phyloP scores from a whole-genome alignment of 2,797 vertebrate species.

The Pipistrellus kuhlii region DNA sequence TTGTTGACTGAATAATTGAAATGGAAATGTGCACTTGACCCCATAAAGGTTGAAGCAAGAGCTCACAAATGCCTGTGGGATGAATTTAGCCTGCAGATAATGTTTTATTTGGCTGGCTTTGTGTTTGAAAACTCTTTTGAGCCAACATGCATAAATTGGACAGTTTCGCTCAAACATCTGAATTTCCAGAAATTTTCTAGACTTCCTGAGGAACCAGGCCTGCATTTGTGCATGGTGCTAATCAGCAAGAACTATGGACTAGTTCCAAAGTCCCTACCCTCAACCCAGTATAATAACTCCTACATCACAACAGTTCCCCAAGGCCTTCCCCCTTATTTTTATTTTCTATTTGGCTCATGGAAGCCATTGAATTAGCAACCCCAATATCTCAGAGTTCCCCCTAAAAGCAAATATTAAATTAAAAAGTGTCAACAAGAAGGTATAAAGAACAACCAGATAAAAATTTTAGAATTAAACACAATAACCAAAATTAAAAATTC shows the following conservation, averaged over 20 bases:
- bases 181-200: not conserved
- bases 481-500: not conserved
- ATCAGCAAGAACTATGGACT: not conserved
- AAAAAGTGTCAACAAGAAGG: not conserved
- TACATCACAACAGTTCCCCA: not conserved
- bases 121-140: not conserved
- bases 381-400: not conserved
- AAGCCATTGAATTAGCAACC: not conserved
- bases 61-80: not conserved
- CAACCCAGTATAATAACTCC: not conserved
- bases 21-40: not conserved
- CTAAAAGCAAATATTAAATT: not conserved
- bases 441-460: not conserved
- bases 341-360: not conserved
- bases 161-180: not conserved
- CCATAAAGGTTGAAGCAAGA: not conserved
- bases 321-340: not conserved
- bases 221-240: not conserved
- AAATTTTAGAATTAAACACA: not conserved
- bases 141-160: not conserved
- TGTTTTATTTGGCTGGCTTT: not conserved
- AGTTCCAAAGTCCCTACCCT: not conserved
- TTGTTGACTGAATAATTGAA: constrained; percentile 1
- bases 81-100: not conserved
- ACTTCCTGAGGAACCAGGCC: not conserved